These are phyloP conservation scores for Eupithecia tripunctaria DNA, from an alignment of 2,888 invertebrate genomes.

Conservation along the genomic window DNA sequence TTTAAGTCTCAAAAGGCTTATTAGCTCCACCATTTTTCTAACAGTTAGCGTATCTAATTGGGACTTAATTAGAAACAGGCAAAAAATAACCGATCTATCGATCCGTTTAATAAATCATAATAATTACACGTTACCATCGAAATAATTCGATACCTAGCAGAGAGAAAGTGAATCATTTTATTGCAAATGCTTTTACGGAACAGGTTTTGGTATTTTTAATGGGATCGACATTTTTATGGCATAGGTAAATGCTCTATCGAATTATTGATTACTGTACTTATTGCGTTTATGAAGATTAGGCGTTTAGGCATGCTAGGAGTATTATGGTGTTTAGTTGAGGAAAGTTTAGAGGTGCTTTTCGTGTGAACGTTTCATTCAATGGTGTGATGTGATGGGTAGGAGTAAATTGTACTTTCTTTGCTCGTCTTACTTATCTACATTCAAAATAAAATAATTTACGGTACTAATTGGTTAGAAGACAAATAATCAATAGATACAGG, in stretches of 20 bases:
- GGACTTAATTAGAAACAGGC: conserved; percentile 19
- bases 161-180: conserved; percentile 81
- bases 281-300: conserved; percentile 37
- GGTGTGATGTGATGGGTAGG: conserved; percentile 14
- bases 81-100: conserved; percentile 43
- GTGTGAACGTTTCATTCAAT: conserved; percentile 15
- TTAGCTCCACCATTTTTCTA: conserved; percentile 7
- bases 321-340: conserved; percentile 35
- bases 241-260: conserved; percentile 50
- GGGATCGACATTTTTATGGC: conserved; percentile 55
- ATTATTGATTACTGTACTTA: conserved; percentile 51
- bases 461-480: background rate
- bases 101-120: conserved; percentile 68
- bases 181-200: conserved; percentile 71
- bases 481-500: too few relatives aligned
- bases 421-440: background rate
- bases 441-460: background rate
- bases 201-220: conserved; percentile 61
- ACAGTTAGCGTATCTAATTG: conserved; percentile 19
- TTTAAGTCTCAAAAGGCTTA: background rate
- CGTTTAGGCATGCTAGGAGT: conserved; percentile 31
- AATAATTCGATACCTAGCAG: conserved; percentile 55
- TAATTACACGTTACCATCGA: conserved; percentile 64
- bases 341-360: conserved; percentile 30
- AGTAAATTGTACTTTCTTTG: background rate